Evolutionary conservation across 2,888 invertebrate genomes (phyloP), one percentile per base, ranked within the genome.

Genomic region (Caenorhabditis drosophilae): DNA sequence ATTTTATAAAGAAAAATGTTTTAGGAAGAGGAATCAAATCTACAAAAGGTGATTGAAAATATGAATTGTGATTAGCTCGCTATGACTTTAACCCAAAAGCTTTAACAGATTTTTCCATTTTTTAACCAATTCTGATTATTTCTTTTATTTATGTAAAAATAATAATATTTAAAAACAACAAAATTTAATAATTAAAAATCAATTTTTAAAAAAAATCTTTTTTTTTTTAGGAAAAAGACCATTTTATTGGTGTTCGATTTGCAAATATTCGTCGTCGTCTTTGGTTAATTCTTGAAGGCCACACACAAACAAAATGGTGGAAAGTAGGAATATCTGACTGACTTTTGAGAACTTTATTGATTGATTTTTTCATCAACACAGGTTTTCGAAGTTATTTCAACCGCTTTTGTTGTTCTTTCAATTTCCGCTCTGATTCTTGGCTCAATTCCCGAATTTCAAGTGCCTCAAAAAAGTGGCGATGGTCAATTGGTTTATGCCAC

Each of bases 371-470:
- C n/a, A n/a, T n/a, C n/a, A n/a, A n/a, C n/a, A n/a, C 44, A 75
- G 75, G 70, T 68, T 12, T 82, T 82, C 72, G 81, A 82, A 60
- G 70, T 82, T 20, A 82, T 80, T n/a, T 81, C 80, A 6, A 82
- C 81, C 0, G 77, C 81, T 2, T 82, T 82, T 60, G 82, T 82
- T 31, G 80, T 82, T 23, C 74, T 82, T 23, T 72, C 72, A 42
- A 79, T 82, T 34, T 79, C 80, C 4, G 82, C 82, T 1, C 69
- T 82, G 34, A 82, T 82, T 50, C 72, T 82, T 9, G 80, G 79
- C 27, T 78, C 78, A 18, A 82, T 82, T 48, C 81, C 81, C 22
- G 80, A 82, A 46, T 82, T 82, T 56, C 82, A 82, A 73, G 80
- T 82, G 20, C 75, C 74, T 7, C 76, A 75, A 27, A 67, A 67